Percentiles rank a stretch among this genome's conserved stretches.
Evolutionary conservation across 1,140 invertebrate species (phyloP).

Genomic region (Drosophila lini): DNA sequence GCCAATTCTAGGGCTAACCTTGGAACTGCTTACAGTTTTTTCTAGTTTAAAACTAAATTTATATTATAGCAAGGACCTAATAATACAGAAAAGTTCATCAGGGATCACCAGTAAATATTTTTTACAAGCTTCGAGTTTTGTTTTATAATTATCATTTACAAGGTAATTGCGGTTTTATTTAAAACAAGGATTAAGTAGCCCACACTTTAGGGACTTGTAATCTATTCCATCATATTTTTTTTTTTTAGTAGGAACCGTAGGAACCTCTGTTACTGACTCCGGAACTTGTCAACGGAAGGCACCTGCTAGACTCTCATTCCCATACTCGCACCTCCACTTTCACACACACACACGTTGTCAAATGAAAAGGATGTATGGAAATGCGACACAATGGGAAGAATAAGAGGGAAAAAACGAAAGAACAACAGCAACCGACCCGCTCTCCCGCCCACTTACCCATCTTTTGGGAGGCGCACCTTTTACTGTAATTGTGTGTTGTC

Average conservation of each 20-base stretch:
- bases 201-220: not conserved
- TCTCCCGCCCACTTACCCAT: slow-evolving; percentile 68
- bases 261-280: slow-evolving; percentile 15
- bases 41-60: not conserved
- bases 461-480: slow-evolving; percentile 66
- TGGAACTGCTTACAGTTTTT: not conserved
- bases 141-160: too few species aligned
- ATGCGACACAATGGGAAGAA: slow-evolving; percentile 50
- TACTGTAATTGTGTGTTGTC: slow-evolving; percentile 50
- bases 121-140: too few species aligned
- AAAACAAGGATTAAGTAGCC: too few species aligned
- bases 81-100: not conserved
- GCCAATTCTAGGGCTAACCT: not conserved
- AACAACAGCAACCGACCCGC: slow-evolving; percentile 1
- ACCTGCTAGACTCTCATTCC: slow-evolving; percentile 24
- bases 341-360: not conserved
- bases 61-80: not conserved
- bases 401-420: not conserved
- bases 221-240: not conserved
- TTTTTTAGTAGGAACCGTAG: not conserved
- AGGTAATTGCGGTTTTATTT: not conserved
- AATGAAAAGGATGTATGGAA: slow-evolving; percentile 50
- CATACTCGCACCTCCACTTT: slow-evolving; percentile 3
- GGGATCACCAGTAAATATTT: too few species aligned
- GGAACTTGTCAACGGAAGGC: slow-evolving; percentile 25